These are phyloP conservation scores for Catharus bicknelli DNA, from an alignment of 2,113 vertebrate species.

Conservation along the genomic window DNA sequence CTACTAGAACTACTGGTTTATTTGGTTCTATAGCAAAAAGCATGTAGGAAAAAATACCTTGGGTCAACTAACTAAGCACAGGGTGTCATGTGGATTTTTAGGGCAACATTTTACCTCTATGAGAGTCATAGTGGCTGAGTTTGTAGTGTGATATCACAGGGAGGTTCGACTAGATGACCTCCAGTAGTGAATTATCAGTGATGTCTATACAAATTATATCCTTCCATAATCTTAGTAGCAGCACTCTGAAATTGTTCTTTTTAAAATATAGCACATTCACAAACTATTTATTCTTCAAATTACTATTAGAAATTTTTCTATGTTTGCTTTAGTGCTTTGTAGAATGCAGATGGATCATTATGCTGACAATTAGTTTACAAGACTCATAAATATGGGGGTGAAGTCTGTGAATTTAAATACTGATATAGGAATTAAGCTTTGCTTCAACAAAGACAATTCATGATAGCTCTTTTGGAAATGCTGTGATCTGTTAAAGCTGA, in stretches of 20 bases:
- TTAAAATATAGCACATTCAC: not conserved
- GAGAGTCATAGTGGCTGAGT: not conserved
- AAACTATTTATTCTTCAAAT: not conserved
- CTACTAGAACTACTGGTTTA: not conserved
- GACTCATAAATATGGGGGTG: not conserved
- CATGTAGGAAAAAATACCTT: not conserved
- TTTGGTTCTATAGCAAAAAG: not conserved
- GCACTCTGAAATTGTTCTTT: not conserved
- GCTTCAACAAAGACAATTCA: not conserved
- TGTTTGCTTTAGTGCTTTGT: not conserved
- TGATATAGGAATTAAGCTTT: not conserved
- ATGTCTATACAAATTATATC: not conserved
- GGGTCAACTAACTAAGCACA: not conserved
- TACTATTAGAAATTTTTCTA: not conserved
- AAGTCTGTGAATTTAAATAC: constrained; percentile 2
- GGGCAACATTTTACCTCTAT: not conserved
- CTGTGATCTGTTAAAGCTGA: constrained; percentile 21
- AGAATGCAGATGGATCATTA: not conserved
- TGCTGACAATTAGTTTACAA: not conserved
- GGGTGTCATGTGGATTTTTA: not conserved
- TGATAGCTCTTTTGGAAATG: not conserved
- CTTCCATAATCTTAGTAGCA: not conserved
- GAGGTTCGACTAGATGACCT: not conserved
- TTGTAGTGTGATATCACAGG: not conserved
- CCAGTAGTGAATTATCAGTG: not conserved